A percentile compares a stretch with the other conserved stretches of the same genome.
These are phyloP conservation scores for Pitangus sulphuratus DNA, from an alignment of 2,797 vertebrate genomes.

Conservation along the genomic window DNA sequence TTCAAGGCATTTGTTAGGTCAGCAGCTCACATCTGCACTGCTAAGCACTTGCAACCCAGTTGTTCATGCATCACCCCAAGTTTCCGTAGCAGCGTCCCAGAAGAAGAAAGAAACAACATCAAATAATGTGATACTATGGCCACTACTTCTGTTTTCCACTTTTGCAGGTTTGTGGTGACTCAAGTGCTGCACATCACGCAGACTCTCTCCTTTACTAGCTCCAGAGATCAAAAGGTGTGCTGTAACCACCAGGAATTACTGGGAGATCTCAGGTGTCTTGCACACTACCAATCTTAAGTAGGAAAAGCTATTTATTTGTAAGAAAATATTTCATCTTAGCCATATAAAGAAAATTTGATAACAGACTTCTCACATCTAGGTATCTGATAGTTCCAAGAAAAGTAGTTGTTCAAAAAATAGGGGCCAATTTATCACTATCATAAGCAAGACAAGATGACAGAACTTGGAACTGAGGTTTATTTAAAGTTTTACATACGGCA, in stretches of 20 bases:
- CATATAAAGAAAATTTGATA: background rate
- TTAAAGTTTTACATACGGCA: slow-evolving; percentile 80
- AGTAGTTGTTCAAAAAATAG: slow-evolving; percentile 48
- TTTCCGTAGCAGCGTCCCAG: slow-evolving; percentile 49
- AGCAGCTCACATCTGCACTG: slow-evolving; percentile 66
- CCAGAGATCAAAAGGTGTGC: background rate
- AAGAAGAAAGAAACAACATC: slow-evolving; percentile 50
- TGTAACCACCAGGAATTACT: background rate
- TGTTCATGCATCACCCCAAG: slow-evolving; percentile 66
- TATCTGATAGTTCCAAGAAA: slow-evolving; percentile 39
- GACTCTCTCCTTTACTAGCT: background rate
- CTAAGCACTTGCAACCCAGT: slow-evolving; percentile 52
- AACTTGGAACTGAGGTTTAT: slow-evolving; percentile 70
- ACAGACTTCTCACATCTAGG: background rate
- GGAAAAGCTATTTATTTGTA: slow-evolving; percentile 1
- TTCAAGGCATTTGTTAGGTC: slow-evolving; percentile 65
- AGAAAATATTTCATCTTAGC: background rate
- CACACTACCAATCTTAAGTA: background rate
- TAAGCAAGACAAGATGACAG: slow-evolving; percentile 63
- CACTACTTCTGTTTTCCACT: slow-evolving; percentile 42
- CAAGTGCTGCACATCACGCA: background rate
- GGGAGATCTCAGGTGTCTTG: background rate
- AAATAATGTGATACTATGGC: slow-evolving; percentile 63
- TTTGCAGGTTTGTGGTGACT: background rate
- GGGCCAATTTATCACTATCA: slow-evolving; percentile 67